A percentile compares a stretch with the other conserved stretches of the same genome.
phyloP scores from a whole-genome alignment of 2,797 vertebrate genomes.

The Poecilia wingei region DNA sequence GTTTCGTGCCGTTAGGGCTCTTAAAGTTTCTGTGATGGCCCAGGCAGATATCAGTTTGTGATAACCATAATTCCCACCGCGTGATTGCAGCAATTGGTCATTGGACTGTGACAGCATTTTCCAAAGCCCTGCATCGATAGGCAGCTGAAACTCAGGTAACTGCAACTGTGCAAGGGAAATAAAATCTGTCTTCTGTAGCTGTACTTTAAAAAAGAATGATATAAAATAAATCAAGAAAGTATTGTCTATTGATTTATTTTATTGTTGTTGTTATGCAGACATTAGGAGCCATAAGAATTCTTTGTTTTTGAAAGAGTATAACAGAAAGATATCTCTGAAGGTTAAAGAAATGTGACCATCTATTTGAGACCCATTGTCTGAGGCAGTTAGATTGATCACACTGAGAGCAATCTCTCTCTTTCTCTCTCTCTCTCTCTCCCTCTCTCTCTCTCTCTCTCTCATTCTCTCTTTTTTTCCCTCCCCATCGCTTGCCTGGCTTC shows the following conservation, averaged over 20 bases:
- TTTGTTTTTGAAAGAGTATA: conserved; percentile 10
- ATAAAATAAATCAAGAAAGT: background rate
- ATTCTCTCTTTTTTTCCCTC: conserved; percentile 24
- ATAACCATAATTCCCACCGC: conserved; percentile 28
- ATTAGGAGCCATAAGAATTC: conserved; percentile 12
- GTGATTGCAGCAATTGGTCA: conserved; percentile 24
- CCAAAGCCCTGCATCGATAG: background rate
- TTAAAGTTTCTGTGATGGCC: conserved; percentile 16
- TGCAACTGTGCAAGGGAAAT: conserved; percentile 7
- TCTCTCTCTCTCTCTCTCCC: background rate
- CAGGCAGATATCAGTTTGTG: conserved; percentile 15
- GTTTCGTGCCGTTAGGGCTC: conserved; percentile 10
- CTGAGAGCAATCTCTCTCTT: conserved; percentile 49
- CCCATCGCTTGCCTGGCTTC: conserved; percentile 58
- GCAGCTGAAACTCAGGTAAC: conserved; percentile 2
- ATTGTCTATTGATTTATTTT: conserved; percentile 6
- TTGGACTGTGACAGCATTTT: conserved; percentile 18
- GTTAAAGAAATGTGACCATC: conserved; percentile 50
- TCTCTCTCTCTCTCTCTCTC: conserved; percentile 15
- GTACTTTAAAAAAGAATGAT: background rate
- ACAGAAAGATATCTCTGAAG: conserved; percentile 24
- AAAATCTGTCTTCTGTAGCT: conserved; percentile 1
- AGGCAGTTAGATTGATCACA: conserved; percentile 66
- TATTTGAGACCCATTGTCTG: conserved; percentile 53
- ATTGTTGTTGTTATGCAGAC: conserved; percentile 28